Evolutionary conservation across 2,888 invertebrate species (phyloP), one percentile per base, ranked within the genome.

Genomic region (Polymixis lichenea): DNA sequence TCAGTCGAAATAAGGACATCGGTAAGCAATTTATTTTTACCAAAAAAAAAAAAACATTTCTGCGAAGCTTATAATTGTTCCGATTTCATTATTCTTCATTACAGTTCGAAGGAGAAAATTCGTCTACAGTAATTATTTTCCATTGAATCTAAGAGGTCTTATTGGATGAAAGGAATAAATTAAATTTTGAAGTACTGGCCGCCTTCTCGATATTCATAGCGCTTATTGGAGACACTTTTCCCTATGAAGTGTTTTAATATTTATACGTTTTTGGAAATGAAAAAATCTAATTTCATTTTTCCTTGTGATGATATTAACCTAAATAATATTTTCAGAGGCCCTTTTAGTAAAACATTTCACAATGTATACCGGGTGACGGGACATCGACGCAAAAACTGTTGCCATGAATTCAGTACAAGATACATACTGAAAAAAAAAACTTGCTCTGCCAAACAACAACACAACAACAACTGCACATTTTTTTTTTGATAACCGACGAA

Each of bases 161-260:
- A 88, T 87, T 90, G 87, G 83, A 88, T 85, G 88, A 86, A 91
- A 89, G 82, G 89, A 87, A 89, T 89, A 91, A 93, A 92, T 92
- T 90, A 90, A 89, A 93, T 92, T 91, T 87, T 86, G 86, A 85
- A 89, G 88, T 85, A 86, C 83, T 76, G 83, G 85, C 85, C 86
- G 84, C 77, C 78, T 85, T 88, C 85, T 85, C 88, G 89, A 90
- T 90, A 92, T 92, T 90, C 89, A 90, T 84, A 87, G 80, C 82
- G 86, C 88, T 90, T 92, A 90, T 90, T 90, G 88, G 77, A 82
- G 86, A 84, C 86, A 87, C 84, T 89, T 86, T 87, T 84, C 77
- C 84, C 79, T 86, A 85, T 84, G 75, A 90, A 90, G 89, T 88
- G 85, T 91, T 91, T 87, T 87, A 89, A 90, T 90, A 75, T 68